These are phyloP conservation scores for Eubucco bourcierii DNA, from an alignment of 2,113 vertebrate species.

Conservation along the genomic window DNA sequence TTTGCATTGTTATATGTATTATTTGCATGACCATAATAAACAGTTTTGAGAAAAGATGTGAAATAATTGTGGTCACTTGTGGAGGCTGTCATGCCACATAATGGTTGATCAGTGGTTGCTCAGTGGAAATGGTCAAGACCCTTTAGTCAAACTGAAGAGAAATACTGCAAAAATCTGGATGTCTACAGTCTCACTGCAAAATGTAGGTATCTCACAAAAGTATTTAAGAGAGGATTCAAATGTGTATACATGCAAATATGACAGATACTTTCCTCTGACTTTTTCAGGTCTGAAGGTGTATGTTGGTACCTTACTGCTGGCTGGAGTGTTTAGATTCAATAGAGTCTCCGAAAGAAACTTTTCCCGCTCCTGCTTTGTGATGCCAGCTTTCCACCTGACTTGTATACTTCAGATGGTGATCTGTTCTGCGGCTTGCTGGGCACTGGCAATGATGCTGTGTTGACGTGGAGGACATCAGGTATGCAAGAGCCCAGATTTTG, in stretches of 20 bases:
- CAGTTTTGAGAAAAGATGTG: background rate
- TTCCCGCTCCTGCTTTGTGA: background rate
- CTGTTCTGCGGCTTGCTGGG: background rate
- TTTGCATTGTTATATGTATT: background rate
- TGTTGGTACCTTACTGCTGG: background rate
- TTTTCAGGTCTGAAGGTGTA: background rate
- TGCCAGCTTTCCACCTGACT: background rate
- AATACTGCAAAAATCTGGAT: accelerated
- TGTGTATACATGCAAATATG: background rate
- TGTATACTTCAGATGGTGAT: background rate
- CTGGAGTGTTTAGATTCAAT: background rate
- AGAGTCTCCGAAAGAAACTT: background rate
- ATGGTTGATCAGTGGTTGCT: background rate
- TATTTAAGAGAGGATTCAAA: background rate
- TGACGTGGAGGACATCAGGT: background rate
- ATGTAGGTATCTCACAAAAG: accelerated
- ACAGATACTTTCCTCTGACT: background rate
- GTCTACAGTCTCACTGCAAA: background rate
- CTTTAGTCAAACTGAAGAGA: background rate
- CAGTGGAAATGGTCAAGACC: background rate
- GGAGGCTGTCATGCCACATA: background rate
- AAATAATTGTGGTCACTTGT: background rate
- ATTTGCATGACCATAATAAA: background rate
- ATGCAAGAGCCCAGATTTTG: background rate
- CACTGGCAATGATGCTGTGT: background rate